A percentile compares a stretch with the other conserved stretches of the same genome.
Conservation (phyloP, 2,888 invertebrate species). For the Meteorus cinctellus region DNA sequence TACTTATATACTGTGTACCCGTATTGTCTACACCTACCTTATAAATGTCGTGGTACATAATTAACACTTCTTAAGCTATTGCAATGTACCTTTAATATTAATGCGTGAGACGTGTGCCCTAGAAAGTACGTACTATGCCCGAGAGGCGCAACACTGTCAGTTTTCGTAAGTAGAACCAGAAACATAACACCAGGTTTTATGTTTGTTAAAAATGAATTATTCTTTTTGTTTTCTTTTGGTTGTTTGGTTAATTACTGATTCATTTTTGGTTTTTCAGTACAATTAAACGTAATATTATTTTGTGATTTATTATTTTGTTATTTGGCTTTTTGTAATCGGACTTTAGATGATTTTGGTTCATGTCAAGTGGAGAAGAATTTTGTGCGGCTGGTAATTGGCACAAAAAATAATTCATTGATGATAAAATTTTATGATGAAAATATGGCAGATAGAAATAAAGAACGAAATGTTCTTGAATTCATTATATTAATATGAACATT, state of each 20-base stretch:
- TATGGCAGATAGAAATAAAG: not conserved
- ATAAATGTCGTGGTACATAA: slow-evolving; percentile 68
- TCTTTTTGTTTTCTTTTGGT: slow-evolving; percentile 22
- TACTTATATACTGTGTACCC: slow-evolving; percentile 63
- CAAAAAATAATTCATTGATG: not conserved
- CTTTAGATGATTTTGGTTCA: slow-evolving; percentile 24
- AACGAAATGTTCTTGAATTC: not conserved
- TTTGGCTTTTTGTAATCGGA: slow-evolving; percentile 7
- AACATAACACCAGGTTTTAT: slow-evolving; percentile 67
- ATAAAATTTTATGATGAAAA: not conserved
- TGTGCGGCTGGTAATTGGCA: not conserved
- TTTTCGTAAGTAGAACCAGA: slow-evolving; percentile 72
- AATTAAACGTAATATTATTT: not conserved
- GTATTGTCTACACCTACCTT: slow-evolving; percentile 54
- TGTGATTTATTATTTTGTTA: not conserved
- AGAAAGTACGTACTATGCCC: slow-evolving; percentile 72
- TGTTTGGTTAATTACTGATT: not conserved
- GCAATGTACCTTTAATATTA: slow-evolving; percentile 70
- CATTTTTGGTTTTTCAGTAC: not conserved
- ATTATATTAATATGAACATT: not conserved
- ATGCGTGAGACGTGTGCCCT: slow-evolving; percentile 73
- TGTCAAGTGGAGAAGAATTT: not conserved
- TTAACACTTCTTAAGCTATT: slow-evolving; percentile 70
- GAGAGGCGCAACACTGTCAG: slow-evolving; percentile 71
- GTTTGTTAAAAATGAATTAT: slow-evolving; percentile 41